Evolutionary conservation across 2,797 vertebrate genomes (phyloP), one percentile per base, ranked within the genome.

Genomic region (Enoplosus armatus): DNA sequence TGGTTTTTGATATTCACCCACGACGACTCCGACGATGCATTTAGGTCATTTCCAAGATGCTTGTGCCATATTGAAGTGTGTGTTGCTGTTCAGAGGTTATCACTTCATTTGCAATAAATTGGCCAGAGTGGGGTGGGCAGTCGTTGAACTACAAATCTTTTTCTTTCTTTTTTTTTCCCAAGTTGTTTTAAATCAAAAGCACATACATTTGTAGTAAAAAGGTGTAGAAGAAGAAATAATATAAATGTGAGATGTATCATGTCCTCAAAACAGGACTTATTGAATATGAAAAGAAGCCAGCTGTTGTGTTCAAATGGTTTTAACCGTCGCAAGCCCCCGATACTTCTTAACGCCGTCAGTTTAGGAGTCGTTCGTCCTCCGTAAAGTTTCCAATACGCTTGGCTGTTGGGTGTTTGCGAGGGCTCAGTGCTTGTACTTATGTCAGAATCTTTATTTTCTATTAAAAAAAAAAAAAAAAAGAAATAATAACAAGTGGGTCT

Each of bases 31-130:
- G 12, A 77, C 18, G 48, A 86, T 39, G 75, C 88, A 66, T 92
- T 90, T 80, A 75, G 82, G 84, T 87, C 68, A 80, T 91, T 85
- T 85, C 86, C 79, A 71, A 87, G 73, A 93, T 31, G 90, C 90
- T 92, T 91, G 94, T 95, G 94, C 93, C 94, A 94, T 93, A 94
- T 89, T 90, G 91, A 93, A 89, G 91, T 92, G 92, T 63, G 89
- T 80, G 90, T 92, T 81, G 86, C 86, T 91, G 89, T 93, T 87
- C 59, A 80, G 66, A 90, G 85, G 84, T 87, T 62, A 66, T 92
- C 88, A 92, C 91, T 92, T 93, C 87, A 89, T 93, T 90, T 89
- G 91, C 91, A 94, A 94, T 94, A 93, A 93, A 86, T 78, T 72
- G 72, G 74, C 82, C 77, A 7, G 81, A 79, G 70, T 69, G 80